Base-by-base conservation (phyloP, 2,797 vertebrate genomes). In the Carapus acus region DNA sequence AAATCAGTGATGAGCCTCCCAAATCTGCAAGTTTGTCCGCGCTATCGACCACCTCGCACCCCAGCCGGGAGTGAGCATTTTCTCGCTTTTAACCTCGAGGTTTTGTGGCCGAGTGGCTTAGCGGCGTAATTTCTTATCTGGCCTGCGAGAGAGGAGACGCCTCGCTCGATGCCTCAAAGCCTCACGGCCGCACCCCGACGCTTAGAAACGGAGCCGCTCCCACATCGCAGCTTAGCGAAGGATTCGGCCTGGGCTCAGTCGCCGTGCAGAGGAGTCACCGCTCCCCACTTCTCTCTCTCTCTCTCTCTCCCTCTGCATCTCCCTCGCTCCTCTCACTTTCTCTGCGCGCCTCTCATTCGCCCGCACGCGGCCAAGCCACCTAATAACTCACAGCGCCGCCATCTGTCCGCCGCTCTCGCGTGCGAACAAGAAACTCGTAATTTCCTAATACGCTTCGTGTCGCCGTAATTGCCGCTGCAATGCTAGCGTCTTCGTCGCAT, bases 351-450 rank as follows among this genome's bases (percentile, higher is more conserved):
- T 7, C 31, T 33, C 31, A 33, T 13, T 33, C 31, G 6, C 12
- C 3, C 6, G 9, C 31, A 13, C 31, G 14, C 31, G 12, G 31
- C 9, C 41, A 40, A 13, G 21, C 12, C 34, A 40, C 50, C 49
- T 47, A 46, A 48, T 29, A 45, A 50, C 65, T 76, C 49, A 45
- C 66, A 43, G 57, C 62, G 29, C 50, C 43, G 54, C 73, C 74
- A 72, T 74, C 73, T 76, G 67, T 61, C 60, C 69, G 65, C 43
- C 52, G 46, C 58, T 41, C 60, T 61, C 48, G 33, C 49, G 62
- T 67, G 65, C 70, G 74, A 70, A 74, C 62, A 63, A 62, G 66
- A 69, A 69, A 44, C 52, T n/a, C 49, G 38, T 34, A 54, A 43
- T 43, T 43, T 67, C 37, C n/a, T 53, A 53, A 67, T 70, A 54